A percentile compares a stretch with the other conserved stretches of the same genome.
Conservation (phyloP, 1,140 invertebrate species). For the Drosophila pandora region DNA sequence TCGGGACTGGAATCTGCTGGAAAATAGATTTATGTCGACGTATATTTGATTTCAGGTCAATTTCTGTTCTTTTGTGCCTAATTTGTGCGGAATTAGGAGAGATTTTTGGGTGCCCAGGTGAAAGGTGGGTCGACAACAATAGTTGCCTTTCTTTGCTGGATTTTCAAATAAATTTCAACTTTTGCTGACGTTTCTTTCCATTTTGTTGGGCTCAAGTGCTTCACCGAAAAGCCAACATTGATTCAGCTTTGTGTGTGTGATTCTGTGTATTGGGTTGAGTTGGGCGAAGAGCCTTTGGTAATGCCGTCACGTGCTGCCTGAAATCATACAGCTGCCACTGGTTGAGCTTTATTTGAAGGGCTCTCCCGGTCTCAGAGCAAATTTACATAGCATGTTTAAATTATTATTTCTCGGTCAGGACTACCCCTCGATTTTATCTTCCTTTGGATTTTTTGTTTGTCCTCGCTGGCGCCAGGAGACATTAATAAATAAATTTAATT, state of each 20-base stretch:
- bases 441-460: background rate
- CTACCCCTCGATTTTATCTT: background rate
- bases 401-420: conserved; percentile 20
- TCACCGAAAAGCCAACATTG: conserved; percentile 28
- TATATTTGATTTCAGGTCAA: conserved; percentile 44
- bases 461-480: conserved; percentile 13
- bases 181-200: conserved; percentile 1
- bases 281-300: conserved; percentile 18
- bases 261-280: background rate
- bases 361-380: conserved; percentile 19
- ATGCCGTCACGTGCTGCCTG: conserved; percentile 49
- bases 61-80: conserved; percentile 40
- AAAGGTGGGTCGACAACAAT: conserved; percentile 29
- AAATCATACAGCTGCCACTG: conserved; percentile 24
- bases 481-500: conserved; percentile 46
- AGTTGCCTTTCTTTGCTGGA: conserved; percentile 14
- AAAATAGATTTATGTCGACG: conserved; percentile 37
- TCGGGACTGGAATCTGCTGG: background rate
- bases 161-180: conserved; percentile 36
- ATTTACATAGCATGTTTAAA: conserved; percentile 45
- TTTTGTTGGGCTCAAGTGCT: conserved; percentile 1
- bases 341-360: conserved; percentile 32
- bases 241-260: conserved; percentile 45
- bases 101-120: conserved; percentile 18
- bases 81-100: conserved; percentile 33